A percentile compares a stretch with the other conserved stretches of the same genome.
phyloP scores from a whole-genome alignment of 2,888 invertebrate genomes.

The Beris morrisii region DNA sequence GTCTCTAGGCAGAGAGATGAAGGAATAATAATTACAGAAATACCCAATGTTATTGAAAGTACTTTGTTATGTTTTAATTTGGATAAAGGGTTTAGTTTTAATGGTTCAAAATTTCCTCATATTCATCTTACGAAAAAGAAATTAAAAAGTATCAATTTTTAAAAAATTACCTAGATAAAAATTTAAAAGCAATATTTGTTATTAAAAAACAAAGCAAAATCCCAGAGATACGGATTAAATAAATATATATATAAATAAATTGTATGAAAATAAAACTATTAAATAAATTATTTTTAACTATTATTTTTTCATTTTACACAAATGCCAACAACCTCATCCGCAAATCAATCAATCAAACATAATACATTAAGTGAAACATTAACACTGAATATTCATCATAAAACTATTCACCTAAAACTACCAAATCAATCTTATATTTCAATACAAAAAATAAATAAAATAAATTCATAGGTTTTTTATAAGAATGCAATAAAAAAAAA shows the following conservation, averaged over 20 bases:
- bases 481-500: conserved; percentile 36
- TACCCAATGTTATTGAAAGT: too few species aligned
- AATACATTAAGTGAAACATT: too few species aligned
- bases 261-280: conserved; percentile 10
- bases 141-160: conserved; percentile 41
- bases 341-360: neutral
- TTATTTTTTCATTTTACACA: neutral
- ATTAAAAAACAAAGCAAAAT: conserved; percentile 33
- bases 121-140: conserved; percentile 36
- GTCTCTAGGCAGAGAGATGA: too few species aligned
- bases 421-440: neutral
- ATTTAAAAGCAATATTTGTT: conserved; percentile 41
- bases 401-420: too few species aligned
- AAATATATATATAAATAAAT: conserved; percentile 29
- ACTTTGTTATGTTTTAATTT: too few species aligned
- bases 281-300: neutral
- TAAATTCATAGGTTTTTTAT: conserved; percentile 28
- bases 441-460: conserved; percentile 34
- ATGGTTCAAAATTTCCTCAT: conserved; percentile 21
- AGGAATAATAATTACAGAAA: too few species aligned
- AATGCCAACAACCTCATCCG: neutral
- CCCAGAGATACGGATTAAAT: neutral
- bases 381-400: too few species aligned
- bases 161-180: conserved; percentile 44
- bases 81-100: too few species aligned